Conservation (phyloP, 2,113 vertebrate genomes). For the Amphiprion percula region DNA sequence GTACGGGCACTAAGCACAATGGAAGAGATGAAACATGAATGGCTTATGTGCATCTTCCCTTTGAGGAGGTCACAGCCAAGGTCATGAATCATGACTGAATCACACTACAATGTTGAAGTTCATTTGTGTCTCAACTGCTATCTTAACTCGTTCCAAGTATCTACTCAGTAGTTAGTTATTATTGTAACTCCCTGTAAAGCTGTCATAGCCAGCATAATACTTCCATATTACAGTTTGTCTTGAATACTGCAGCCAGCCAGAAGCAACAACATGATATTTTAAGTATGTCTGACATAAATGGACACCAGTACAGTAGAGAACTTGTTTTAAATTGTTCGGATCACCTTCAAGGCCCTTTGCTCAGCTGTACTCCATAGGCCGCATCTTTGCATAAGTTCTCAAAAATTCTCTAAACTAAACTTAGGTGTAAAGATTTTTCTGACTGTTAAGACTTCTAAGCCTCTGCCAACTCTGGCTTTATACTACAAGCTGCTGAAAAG, state of each 20-base stretch:
- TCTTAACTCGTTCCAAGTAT: constrained; percentile 11
- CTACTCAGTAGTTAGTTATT: neutral
- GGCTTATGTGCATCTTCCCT: neutral
- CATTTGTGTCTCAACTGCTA: constrained; percentile 4
- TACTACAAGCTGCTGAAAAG: neutral
- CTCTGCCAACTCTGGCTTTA: neutral
- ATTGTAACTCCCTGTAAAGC: constrained; percentile 4
- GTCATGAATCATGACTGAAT: constrained; percentile 16
- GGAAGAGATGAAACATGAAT: neutral
- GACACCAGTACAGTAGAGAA: neutral
- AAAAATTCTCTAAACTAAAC: neutral
- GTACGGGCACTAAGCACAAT: neutral
- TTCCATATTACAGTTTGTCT: constrained; percentile 1
- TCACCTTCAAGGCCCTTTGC: neutral
- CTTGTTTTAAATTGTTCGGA: constrained; percentile 6
- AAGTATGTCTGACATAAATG: neutral
- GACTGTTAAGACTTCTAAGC: neutral
- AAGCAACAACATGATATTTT: neutral
- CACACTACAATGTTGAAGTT: neutral
- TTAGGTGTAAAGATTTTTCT: neutral
- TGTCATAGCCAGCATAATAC: neutral
- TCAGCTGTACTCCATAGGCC: constrained; percentile 11
- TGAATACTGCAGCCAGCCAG: neutral
- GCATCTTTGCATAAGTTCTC: neutral
- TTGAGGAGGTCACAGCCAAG: constrained; percentile 8